A percentile compares a stretch with the other conserved stretches of the same genome.
These are phyloP conservation scores for Eudasyphora cyanicolor DNA, from an alignment of 2,888 invertebrate species.

Conservation along the genomic window DNA sequence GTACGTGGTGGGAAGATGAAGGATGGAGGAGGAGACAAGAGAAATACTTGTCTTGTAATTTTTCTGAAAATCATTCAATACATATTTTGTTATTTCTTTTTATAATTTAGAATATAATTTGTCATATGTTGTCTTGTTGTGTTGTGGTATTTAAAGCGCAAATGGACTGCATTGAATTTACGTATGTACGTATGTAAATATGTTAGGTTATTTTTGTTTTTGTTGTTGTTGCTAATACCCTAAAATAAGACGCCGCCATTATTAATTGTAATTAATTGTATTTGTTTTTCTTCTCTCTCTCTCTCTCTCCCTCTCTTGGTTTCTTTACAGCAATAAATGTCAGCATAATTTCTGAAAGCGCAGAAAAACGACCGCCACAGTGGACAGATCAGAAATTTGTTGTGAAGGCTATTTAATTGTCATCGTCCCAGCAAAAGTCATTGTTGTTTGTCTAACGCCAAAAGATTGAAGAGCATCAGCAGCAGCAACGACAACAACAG, in stretches of 20 bases:
- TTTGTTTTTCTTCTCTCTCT: conserved; percentile 39
- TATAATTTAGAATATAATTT: conserved; percentile 31
- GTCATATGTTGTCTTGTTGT: conserved; percentile 43
- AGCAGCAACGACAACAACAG: too few species aligned
- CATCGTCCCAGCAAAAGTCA: conserved; percentile 13
- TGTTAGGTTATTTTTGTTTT: too few species aligned
- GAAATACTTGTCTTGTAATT: too few species aligned
- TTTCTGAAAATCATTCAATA: too few species aligned
- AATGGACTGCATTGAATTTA: conserved; percentile 6
- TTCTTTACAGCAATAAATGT: conserved; percentile 58
- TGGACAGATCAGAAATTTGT: conserved; percentile 14
- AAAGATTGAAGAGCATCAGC: conserved; percentile 36
- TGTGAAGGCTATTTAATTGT: conserved; percentile 52
- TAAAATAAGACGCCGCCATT: conserved; percentile 41
- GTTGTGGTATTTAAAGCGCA: conserved; percentile 13
- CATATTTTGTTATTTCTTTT: neutral
- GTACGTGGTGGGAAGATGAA: neutral
- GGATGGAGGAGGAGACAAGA: too few species aligned
- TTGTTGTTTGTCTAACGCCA: conserved; percentile 50
- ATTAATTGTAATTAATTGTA: conserved; percentile 65
- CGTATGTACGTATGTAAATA: too few species aligned
- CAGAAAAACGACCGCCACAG: neutral
- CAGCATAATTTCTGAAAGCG: conserved; percentile 43
- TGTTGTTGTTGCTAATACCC: neutral
- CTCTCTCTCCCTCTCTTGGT: conserved; percentile 42